These are phyloP conservation scores for Amblyopsis hoosieri DNA, from an alignment of 2,797 vertebrate genomes.

Conservation along the genomic window DNA sequence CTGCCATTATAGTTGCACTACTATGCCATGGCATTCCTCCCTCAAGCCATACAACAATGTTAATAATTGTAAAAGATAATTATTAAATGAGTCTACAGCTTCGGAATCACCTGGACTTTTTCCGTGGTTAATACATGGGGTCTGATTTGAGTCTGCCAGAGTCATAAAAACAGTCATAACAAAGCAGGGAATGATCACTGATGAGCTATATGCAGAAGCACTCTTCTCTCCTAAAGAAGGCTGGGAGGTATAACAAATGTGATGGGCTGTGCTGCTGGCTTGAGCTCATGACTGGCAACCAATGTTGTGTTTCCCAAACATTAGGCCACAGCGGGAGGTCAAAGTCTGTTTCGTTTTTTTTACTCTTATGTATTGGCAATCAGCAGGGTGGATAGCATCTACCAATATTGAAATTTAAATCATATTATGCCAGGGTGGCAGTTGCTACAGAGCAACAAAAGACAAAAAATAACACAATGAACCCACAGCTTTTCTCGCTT, in stretches of 20 bases:
- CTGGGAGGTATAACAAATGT: slow-evolving; percentile 17
- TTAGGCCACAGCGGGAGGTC: slow-evolving; percentile 38
- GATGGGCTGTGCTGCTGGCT: slow-evolving; percentile 10
- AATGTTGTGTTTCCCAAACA: slow-evolving; percentile 41
- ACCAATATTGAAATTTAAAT: not conserved
- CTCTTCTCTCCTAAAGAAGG: slow-evolving; percentile 17
- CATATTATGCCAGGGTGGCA: not conserved
- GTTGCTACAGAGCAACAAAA: not conserved
- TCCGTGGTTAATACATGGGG: slow-evolving; percentile 44
- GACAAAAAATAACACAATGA: not conserved
- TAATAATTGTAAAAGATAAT: slow-evolving; percentile 44
- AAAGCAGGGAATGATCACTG: slow-evolving; percentile 40
- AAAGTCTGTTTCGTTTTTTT: slow-evolving; percentile 41
- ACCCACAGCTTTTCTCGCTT: not conserved
- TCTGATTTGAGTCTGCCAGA: slow-evolving; percentile 28
- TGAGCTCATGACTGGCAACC: slow-evolving; percentile 31
- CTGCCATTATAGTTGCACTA: slow-evolving; percentile 24
- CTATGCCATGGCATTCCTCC: slow-evolving; percentile 32
- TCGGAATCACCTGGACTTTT: slow-evolving; percentile 45
- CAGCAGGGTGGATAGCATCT: not conserved
- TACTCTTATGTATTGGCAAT: slow-evolving; percentile 12
- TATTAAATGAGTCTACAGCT: slow-evolving; percentile 43
- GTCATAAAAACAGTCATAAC: slow-evolving; percentile 47
- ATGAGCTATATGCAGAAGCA: slow-evolving; percentile 21
- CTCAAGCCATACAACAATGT: slow-evolving; percentile 25